Evolutionary conservation across 2,113 vertebrate genomes (phyloP), one percentile per base, ranked within the genome.

Genomic region (Plestiodon gilberti): DNA sequence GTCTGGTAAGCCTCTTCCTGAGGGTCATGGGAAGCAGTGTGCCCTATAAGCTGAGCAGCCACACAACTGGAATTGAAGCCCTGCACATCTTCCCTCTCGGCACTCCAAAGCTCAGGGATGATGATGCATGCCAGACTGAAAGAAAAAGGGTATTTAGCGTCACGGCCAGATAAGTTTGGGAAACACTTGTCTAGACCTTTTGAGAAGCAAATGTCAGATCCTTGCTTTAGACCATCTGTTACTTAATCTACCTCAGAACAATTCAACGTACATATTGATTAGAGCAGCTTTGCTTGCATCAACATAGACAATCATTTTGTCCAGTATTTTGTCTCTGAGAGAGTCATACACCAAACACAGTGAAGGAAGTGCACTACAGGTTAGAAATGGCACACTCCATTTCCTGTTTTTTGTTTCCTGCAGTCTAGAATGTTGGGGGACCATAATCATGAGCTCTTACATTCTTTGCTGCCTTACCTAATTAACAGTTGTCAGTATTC

Each of bases 191-290:
- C 65, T 67, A 67, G 52, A 25, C 23, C 18, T 82, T 70, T 71
- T 64, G 43, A 33, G 18, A 4, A 40, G 28, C 30, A 30, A 23
- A 48, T 76, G 52, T 57, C 30, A 57, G 18, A 75, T 75, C 28
- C 30, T 1, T 91, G 28, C 5, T 73, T 64, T 87, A 84, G 81
- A 57, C 71, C 25, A 52, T 35, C 79, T 0, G 0, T 86, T 80
- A 76, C 84, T 55, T 89, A 84, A 69, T 83, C 84, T 84, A 76
- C 61, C 40, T 69, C 83, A 74, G 62, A 84, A 30, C 15, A 83
- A 86, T 55, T 80, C 78, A 57, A 0, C 67, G 67, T 83, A 62
- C 81, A 81, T 65, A 75, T 83, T 22, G 52, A 74, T 59, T 82
- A 2, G 33, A 78, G 33, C 35, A 40, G 75, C 25, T 69, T 78